phyloP scores from a whole-genome alignment of 2,888 invertebrate species.

The Perithous albicinctus region DNA sequence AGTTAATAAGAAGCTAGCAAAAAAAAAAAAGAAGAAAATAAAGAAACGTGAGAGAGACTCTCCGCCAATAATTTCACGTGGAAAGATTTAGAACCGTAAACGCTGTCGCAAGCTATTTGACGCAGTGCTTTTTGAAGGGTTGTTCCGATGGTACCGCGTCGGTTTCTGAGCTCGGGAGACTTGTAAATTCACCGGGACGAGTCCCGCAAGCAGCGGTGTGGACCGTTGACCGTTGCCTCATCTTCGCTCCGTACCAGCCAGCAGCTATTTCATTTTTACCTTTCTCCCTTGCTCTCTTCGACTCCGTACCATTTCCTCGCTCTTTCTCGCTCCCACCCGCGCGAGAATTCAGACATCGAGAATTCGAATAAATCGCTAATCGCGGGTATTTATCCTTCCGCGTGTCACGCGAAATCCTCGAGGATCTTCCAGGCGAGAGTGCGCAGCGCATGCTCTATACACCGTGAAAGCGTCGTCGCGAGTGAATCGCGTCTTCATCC shows the following conservation, averaged over 20 bases:
- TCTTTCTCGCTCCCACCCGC: conserved; percentile 54
- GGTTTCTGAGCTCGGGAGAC: conserved; percentile 57
- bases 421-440: conserved; percentile 23
- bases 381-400: conserved; percentile 74
- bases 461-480: conserved; percentile 28
- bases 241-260: conserved; percentile 53
- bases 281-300: conserved; percentile 33
- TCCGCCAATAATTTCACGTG: conserved; percentile 15
- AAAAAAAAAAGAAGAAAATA: too few relatives aligned
- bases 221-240: conserved; percentile 68
- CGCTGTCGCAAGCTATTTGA: conserved; percentile 11
- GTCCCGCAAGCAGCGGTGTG: conserved; percentile 66
- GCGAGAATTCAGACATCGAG: conserved; percentile 62
- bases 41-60: conserved; percentile 5
- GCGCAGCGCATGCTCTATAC: conserved; percentile 22
- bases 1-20: too few relatives aligned
- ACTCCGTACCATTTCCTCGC: neutral
- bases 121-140: conserved; percentile 14
- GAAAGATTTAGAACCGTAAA: conserved; percentile 49
- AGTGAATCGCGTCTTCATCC: conserved; percentile 70
- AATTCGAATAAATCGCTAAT: conserved; percentile 83
- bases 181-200: conserved; percentile 63
- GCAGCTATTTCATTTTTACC: conserved; percentile 45
- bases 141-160: conserved; percentile 36
- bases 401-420: conserved; percentile 63